Percentiles rank a stretch among this genome's conserved stretches.
Evolutionary conservation across 2,888 invertebrate genomes (phyloP).

Genomic region (Hesperia comma): DNA sequence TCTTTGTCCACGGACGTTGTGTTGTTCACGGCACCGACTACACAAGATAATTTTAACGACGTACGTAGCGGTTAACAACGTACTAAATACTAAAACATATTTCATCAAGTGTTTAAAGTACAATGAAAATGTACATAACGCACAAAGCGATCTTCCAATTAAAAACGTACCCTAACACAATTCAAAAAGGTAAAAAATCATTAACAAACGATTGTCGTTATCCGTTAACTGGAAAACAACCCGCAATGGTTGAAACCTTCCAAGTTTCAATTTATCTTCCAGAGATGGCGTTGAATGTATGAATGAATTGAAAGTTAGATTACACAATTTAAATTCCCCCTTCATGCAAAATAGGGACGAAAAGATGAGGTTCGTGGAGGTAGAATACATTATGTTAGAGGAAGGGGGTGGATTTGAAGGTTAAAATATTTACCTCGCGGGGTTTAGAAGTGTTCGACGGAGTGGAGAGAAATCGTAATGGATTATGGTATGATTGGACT

Average conservation of each 20-base stretch:
- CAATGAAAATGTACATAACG: too few relatives aligned
- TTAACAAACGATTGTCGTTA: constrained; percentile 9
- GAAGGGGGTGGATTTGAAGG: constrained; percentile 52
- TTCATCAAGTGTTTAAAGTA: too few relatives aligned
- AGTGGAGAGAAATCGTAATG: constrained; percentile 80
- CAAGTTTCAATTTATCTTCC: constrained; percentile 81
- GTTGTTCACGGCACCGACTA: too few relatives aligned
- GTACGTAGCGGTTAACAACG: too few relatives aligned
- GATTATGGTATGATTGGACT: constrained; percentile 81
- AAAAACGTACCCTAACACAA: background rate
- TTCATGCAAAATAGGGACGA: constrained; percentile 82
- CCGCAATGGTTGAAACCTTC: constrained; percentile 56
- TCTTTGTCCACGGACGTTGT: too few relatives aligned
- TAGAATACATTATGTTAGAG: constrained; percentile 76
- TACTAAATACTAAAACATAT: too few relatives aligned
- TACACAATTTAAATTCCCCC: constrained; percentile 84
- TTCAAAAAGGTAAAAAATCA: background rate
- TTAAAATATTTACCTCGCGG: constrained; percentile 81
- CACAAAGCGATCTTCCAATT: background rate
- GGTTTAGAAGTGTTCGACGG: constrained; percentile 77
- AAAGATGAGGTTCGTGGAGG: constrained; percentile 81
- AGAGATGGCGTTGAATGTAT: constrained; percentile 83
- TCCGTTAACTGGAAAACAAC: constrained; percentile 14
- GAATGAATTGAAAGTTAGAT: constrained; percentile 85
- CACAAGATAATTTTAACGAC: too few relatives aligned